Conservation (phyloP, 1,140 invertebrate genomes). For the Elysia chlorotica region DNA sequence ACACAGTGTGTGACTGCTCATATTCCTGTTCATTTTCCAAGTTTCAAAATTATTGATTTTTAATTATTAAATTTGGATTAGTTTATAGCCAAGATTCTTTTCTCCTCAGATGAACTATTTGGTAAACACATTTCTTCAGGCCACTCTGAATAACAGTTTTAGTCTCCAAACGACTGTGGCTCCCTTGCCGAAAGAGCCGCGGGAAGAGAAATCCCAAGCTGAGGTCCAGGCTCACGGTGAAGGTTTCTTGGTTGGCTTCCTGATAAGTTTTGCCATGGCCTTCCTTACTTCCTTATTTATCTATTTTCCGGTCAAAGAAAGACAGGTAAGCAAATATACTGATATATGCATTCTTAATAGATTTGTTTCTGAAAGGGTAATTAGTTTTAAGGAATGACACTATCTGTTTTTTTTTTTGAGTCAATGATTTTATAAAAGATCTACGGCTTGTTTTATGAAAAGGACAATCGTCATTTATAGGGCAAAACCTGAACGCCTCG, state of each 20-base stretch:
- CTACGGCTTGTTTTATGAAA: constrained; percentile 31
- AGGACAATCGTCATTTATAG: no score
- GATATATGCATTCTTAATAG: constrained; percentile 2
- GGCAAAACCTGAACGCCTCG: no score
- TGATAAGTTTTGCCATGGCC: constrained; percentile 37
- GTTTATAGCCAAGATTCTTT: no score
- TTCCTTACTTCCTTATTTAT: constrained; percentile 54
- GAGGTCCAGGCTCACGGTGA: constrained; percentile 16
- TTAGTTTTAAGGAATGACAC: no score
- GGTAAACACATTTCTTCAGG: background rate
- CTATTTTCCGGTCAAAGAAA: constrained; percentile 54
- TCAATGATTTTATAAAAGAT: constrained; percentile 48
- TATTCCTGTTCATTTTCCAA: no score
- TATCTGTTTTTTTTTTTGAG: no score
- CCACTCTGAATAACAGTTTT: background rate
- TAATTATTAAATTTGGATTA: no score
- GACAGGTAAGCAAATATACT: constrained; percentile 24
- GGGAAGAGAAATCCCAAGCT: background rate
- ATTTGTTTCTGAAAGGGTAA: constrained; percentile 30
- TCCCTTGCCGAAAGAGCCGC: background rate
- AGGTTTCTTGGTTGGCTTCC: constrained; percentile 31
- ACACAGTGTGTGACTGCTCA: no score
- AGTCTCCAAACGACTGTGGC: background rate
- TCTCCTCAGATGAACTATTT: background rate
- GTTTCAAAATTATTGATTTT: no score